phyloP scores from a whole-genome alignment of 2,888 invertebrate genomes.

The Ochlodes sylvanus region DNA sequence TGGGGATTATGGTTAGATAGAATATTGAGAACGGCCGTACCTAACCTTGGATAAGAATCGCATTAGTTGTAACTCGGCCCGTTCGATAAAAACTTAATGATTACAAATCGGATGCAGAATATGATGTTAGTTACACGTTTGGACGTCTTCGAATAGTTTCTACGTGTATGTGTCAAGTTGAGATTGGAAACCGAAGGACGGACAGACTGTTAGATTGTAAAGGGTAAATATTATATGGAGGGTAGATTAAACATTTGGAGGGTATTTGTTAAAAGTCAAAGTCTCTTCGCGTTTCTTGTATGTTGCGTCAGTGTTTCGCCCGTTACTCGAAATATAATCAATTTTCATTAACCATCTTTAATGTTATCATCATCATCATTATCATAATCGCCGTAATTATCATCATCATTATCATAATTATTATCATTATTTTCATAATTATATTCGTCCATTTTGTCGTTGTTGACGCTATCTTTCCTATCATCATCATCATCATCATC shows the following conservation, averaged over 20 bases:
- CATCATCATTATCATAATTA: not conserved
- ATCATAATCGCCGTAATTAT: not conserved
- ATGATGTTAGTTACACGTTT: conserved; percentile 13
- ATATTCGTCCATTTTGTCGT: no score
- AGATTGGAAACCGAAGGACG: not conserved
- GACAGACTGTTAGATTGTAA: not conserved
- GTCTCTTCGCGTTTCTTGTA: not conserved
- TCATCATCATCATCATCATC: not conserved
- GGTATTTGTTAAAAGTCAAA: not conserved
- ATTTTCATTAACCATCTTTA: no score
- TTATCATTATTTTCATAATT: not conserved
- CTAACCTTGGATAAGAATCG: conserved; percentile 21
- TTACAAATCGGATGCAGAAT: conserved; percentile 5
- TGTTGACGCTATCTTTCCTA: not conserved
- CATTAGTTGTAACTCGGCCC: conserved; percentile 8
- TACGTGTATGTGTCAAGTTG: not conserved
- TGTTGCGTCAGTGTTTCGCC: no score
- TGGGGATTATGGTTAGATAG: no score
- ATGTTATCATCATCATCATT: no score
- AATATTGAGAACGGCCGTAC: no score
- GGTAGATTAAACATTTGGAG: not conserved
- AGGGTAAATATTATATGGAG: not conserved
- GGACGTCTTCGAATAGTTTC: not conserved
- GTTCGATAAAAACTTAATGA: not conserved
- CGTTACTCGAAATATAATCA: no score